Evolutionary conservation across 2,113 vertebrate species (phyloP), one percentile per base, ranked within the genome.

Genomic region (Toxotes chatareus): DNA sequence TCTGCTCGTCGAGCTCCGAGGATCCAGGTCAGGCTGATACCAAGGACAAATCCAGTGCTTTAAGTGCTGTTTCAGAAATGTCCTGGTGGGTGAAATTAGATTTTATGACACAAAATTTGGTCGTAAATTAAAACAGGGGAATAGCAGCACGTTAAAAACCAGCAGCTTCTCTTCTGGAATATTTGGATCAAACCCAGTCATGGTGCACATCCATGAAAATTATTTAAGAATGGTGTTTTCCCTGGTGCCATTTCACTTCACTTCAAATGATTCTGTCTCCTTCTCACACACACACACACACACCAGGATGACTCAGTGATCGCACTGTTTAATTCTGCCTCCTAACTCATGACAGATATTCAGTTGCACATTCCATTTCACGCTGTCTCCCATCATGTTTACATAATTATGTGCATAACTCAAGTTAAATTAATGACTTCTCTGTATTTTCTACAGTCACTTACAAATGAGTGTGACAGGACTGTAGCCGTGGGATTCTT

Each of bases 1-100:
- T 0, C 82, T 99, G 83, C 94, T 99, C n/a, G 94, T 99, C 21
- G 98, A 99, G 80, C 95, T 99, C 2, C 93, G 98, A 73, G 98
- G 98, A 70, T 98, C 98, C 14, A 99, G 98, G 98, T 99, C 92
- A 96, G 84, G 4, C 11, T 53, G 7, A 17, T 4, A 17, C 12
- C 19, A 0, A 53, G 51, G n/a, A n/a, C 8, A 21, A 8, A 8
- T 51, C 42, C 1, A n/a, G n/a, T n/a, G n/a, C n/a, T 40, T 1
- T 8, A 9, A 40, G 38, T 7, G 38, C 7, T 8, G 38, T 40
- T 44, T 44, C 42, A 44, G 42, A 44, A 44, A 44, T 11, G 12
- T 36, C 38, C 2, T 40, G 38, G 7, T 40, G 38, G 1, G 38
- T 40, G 7, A 40, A 40, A 40, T 40, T 7, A 40, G 8, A 44